These are phyloP conservation scores for Actinopyga echinites DNA, from an alignment of 53 echinoderm and acorn worm genomes.

Conservation along the genomic window DNA sequence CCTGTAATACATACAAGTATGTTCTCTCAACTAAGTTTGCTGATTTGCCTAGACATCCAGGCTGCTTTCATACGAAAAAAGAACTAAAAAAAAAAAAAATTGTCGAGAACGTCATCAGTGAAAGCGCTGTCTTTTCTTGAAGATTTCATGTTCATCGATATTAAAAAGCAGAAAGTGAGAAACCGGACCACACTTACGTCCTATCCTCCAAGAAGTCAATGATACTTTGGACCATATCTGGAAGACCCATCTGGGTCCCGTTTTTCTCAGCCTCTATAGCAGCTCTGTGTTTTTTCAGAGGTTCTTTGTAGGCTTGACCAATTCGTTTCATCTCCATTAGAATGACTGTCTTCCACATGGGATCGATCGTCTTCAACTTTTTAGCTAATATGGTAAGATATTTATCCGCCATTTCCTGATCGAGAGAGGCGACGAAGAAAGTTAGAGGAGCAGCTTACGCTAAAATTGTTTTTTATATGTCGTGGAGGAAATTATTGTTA, in stretches of 20 bases:
- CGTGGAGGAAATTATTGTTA: no score
- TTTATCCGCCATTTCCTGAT: constrained; percentile 59
- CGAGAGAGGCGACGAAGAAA: neutral
- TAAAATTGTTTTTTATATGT: no score
- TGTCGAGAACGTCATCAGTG: no score
- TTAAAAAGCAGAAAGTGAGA: constrained; percentile 76
- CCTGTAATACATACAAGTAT: no score
- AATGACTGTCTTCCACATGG: constrained; percentile 54
- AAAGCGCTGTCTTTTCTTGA: no score
- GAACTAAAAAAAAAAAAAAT: no score
- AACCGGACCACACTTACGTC: constrained; percentile 62
- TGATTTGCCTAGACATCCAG: no score
- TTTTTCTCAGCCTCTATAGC: constrained; percentile 68
- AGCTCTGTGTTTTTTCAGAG: constrained; percentile 63
- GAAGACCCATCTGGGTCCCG: constrained; percentile 66
- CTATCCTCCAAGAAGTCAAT: no score
- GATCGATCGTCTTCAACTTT: constrained; percentile 53
- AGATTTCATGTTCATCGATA: constrained; percentile 55
- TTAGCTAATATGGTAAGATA: constrained; percentile 24
- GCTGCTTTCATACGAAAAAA: no score
- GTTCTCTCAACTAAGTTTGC: no score
- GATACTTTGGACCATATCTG: no score
- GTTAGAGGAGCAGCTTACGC: no score
- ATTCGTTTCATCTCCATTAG: constrained; percentile 79
- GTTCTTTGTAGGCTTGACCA: constrained; percentile 67